Percentiles rank a stretch among this genome's conserved stretches.
phyloP scores from a whole-genome alignment of 30 jellyfish, hydroid and myxozoan genomes.

The Hydractinia symbiolongicarpus region DNA sequence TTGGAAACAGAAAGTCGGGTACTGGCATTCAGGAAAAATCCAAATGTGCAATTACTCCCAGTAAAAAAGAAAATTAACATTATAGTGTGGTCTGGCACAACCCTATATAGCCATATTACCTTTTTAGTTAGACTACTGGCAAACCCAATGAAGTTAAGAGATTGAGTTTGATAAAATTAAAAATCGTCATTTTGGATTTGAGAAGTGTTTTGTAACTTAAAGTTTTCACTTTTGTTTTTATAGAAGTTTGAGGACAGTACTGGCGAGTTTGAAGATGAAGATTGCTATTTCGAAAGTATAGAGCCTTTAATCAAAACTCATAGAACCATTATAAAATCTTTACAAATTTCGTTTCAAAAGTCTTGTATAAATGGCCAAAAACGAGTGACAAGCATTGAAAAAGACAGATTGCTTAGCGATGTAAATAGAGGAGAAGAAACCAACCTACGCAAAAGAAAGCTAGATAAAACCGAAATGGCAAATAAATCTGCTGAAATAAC shows the following conservation, averaged over 20 bases:
- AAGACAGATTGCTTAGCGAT: conserved; percentile 31
- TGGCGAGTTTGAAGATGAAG: conserved; percentile 16
- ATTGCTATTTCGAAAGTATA: not conserved
- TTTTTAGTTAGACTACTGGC: too few species aligned
- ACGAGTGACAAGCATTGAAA: conserved; percentile 22
- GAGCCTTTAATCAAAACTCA: not conserved
- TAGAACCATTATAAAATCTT: not conserved
- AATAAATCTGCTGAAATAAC: conserved; percentile 58
- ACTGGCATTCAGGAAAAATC: too few species aligned
- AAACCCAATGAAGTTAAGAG: too few species aligned
- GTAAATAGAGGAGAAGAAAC: not conserved
- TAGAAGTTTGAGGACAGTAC: conserved; percentile 19
- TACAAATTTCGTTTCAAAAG: conserved; percentile 24
- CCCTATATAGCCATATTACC: too few species aligned
- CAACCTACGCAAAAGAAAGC: conserved; percentile 34
- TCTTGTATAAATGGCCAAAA: conserved; percentile 55
- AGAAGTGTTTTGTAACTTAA: too few species aligned
- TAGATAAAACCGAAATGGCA: conserved; percentile 43
- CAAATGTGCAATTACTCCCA: too few species aligned
- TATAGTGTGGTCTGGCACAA: too few species aligned
- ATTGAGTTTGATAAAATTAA: too few species aligned
- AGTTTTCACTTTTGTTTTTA: not conserved
- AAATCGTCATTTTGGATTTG: too few species aligned
- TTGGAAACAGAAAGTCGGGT: too few species aligned
- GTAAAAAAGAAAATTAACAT: too few species aligned